Evolutionary conservation across 2,113 vertebrate species (phyloP).

Genomic region (Ciconia maguari): DNA sequence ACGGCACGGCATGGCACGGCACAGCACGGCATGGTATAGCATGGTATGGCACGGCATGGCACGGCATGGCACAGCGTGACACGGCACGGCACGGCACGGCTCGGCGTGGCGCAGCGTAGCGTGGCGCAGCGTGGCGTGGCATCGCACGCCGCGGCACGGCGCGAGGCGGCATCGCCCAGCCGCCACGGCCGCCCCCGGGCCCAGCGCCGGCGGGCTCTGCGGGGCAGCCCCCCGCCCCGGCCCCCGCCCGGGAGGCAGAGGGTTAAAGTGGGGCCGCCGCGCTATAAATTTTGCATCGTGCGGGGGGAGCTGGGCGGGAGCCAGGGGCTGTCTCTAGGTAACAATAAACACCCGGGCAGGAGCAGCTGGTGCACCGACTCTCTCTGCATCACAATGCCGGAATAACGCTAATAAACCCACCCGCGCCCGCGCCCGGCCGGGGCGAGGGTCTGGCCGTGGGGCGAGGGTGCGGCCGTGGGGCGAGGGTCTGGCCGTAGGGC

Average conservation of each 20-base stretch:
- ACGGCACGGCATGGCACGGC: fast-evolving
- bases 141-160: neutral
- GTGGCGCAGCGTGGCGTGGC: too few species aligned
- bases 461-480: neutral
- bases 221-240: neutral
- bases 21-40: fast-evolving
- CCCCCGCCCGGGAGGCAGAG: conserved; percentile 55
- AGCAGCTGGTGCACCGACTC: conserved; percentile 82
- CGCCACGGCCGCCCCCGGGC: neutral
- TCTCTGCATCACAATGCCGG: conserved; percentile 82
- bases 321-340: conserved; percentile 85
- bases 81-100: fast-evolving
- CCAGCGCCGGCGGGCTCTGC: neutral
- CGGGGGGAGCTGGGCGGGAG: conserved; percentile 74
- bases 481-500: neutral
- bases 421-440: neutral
- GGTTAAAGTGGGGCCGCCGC: conserved; percentile 70
- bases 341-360: conserved; percentile 81
- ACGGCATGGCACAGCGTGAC: fast-evolving
- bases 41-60: fast-evolving
- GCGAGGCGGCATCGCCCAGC: too few species aligned
- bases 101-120: fast-evolving
- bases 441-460: neutral
- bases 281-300: conserved; percentile 77
- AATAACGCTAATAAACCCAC: conserved; percentile 77